These are phyloP conservation scores for Agrochola circellaris DNA, from an alignment of 2,888 invertebrate species.

Conservation along the genomic window DNA sequence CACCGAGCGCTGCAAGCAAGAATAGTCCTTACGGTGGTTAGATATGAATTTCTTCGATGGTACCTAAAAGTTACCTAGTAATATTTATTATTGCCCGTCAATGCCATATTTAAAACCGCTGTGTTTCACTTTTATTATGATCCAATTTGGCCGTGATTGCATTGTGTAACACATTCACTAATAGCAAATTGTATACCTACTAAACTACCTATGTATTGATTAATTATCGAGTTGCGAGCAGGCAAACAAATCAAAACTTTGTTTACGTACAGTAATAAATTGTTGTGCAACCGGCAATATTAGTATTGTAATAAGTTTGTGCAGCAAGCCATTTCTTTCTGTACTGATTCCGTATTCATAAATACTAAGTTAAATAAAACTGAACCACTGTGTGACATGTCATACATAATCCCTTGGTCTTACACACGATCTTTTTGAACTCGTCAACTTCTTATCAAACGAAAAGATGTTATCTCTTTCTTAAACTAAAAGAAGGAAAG, in stretches of 20 bases:
- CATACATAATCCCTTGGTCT: conserved; percentile 11
- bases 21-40: too few species aligned
- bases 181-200: background rate
- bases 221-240: background rate
- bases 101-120: conserved; percentile 24
- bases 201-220: background rate
- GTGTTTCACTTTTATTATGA: conserved; percentile 14
- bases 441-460: conserved; percentile 48
- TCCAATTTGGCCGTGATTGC: conserved; percentile 42
- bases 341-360: background rate
- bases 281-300: background rate
- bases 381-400: background rate
- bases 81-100: background rate
- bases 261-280: conserved; percentile 1
- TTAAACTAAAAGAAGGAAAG: conserved; percentile 23
- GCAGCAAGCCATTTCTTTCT: background rate
- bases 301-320: background rate
- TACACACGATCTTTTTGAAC: conserved; percentile 33
- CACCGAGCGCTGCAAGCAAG: too few species aligned
- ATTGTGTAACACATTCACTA: conserved; percentile 40
- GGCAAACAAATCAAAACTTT: background rate
- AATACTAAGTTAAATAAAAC: conserved; percentile 22
- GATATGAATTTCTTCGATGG: too few species aligned
- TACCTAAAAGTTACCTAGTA: background rate
- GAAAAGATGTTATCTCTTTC: conserved; percentile 40